Evolutionary conservation across 2,113 vertebrate species (phyloP).

Genomic region (Gnathonemus echidnorhynchus): DNA sequence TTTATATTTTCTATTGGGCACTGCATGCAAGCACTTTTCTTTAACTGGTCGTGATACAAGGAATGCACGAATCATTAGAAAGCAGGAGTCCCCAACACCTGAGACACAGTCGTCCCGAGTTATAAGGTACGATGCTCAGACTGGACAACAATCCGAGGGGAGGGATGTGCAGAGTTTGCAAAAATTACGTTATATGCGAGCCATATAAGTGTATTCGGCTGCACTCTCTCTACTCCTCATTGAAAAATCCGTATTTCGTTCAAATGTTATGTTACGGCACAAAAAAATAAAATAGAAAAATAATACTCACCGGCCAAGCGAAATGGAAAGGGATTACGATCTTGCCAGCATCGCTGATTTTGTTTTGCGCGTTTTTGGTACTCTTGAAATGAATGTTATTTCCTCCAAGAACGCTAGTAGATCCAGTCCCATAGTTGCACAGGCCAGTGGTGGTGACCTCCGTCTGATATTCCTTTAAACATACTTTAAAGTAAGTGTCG

Average conservation of each 20-base stretch:
- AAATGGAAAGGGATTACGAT: conserved; percentile 86
- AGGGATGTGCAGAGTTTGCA: not conserved
- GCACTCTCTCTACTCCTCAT: not conserved
- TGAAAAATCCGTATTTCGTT: not conserved
- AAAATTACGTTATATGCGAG: not conserved
- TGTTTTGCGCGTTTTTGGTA: conserved; percentile 59
- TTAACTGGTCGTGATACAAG: not conserved
- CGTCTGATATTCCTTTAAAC: conserved; percentile 90
- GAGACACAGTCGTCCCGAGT: not conserved
- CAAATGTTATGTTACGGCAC: not conserved
- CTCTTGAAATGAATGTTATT: conserved; percentile 82
- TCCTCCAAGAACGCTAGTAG: conserved; percentile 81
- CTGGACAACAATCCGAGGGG: not conserved
- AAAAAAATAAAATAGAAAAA: not conserved
- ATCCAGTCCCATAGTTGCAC: conserved; percentile 83
- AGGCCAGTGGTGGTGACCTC: conserved; percentile 71
- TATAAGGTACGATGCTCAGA: not conserved
- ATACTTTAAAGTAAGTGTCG: conserved; percentile 84
- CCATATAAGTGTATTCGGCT: not conserved
- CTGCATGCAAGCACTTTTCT: not conserved
- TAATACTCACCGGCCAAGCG: conserved; percentile 84
- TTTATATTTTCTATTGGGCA: not conserved
- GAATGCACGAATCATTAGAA: not conserved
- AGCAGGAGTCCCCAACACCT: not conserved
- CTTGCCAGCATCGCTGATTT: conserved; percentile 62